phyloP scores from a whole-genome alignment of 1,140 invertebrate species.

The Homalodisca vitripennis region DNA sequence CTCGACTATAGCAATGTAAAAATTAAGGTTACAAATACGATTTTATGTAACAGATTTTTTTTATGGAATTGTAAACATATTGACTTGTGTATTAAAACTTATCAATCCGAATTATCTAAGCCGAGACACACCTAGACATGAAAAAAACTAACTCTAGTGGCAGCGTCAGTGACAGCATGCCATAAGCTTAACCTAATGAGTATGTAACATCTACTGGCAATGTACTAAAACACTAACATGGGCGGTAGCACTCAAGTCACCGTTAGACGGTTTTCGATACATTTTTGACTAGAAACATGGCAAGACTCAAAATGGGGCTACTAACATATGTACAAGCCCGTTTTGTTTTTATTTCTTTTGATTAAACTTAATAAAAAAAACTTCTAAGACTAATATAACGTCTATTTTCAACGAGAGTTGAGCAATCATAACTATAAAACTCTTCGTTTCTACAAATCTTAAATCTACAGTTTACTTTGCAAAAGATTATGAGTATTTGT shows the following conservation, averaged over 20 bases:
- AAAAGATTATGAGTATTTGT: not conserved
- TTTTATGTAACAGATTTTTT: not conserved
- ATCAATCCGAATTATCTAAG: not conserved
- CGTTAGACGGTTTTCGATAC: not conserved
- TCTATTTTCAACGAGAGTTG: not conserved
- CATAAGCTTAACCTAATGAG: not conserved
- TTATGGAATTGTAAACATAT: not conserved
- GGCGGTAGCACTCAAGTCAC: not conserved
- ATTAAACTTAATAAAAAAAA: not conserved
- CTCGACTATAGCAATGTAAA: no score
- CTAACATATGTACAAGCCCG: not conserved
- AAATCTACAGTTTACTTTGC: not conserved
- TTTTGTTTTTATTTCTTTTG: not conserved
- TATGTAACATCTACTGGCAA: conserved; percentile 18
- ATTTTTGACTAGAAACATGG: conserved; percentile 26
- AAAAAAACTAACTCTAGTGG: not conserved
- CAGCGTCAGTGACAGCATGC: not conserved
- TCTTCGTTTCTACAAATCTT: not conserved
- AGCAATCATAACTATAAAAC: not conserved
- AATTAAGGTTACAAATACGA: not conserved
- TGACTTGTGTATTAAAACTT: not conserved
- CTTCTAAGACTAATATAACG: not conserved
- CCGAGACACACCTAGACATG: not conserved
- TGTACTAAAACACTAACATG: not conserved
- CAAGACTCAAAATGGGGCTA: not conserved